Evolutionary conservation across 2,888 invertebrate genomes (phyloP), one percentile per base, ranked within the genome.

Genomic region (Seladonia tumulorum): DNA sequence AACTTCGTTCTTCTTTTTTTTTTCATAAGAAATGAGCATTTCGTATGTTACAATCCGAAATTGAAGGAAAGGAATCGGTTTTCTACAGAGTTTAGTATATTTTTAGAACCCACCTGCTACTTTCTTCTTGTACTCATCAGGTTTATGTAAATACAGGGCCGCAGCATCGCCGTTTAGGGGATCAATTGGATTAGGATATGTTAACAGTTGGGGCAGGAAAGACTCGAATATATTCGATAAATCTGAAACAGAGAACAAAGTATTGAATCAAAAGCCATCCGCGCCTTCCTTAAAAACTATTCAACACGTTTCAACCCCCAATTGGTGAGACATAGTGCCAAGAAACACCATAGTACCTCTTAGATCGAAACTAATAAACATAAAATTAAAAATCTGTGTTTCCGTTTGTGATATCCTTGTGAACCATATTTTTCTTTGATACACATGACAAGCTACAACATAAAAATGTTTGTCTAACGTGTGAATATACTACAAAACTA

Each of bases 191-290:
- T 99, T 99, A 74, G 99, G 99, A 96, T 99, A 99, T 92, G 99
- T 99, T 95, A 99, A 96, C 95, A 99, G 96, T 96, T 99, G 99
- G 87, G 99, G 99, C 96, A 99, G 97, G 96, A 99, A 99, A 93
- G 99, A 99, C 96, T 99, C 99, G 96, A 99, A 99, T 94, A 99
- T 99, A 96, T 99, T 99, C 93, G 99, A 99, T 94, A 99, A 96
- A 97, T 99, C 99, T 98, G 96, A 95, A 91, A 89, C 88, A 89
- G 82, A 86, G 35, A 84, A 71, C 10, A 74, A 5, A 5, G 29
- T 42, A 29, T 53, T 63, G 18, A 81, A 14, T 22, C 35, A 7
- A 49, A 35, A 49, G 39, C 8, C 35, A 35, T 7, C 7, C 29
- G 7, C 29, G 2, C 29, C 16, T 16, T 14, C 5, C 25, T 29